Base-by-base conservation (phyloP, 1,140 invertebrate genomes). In the Drosophila pseudoananassae region DNA sequence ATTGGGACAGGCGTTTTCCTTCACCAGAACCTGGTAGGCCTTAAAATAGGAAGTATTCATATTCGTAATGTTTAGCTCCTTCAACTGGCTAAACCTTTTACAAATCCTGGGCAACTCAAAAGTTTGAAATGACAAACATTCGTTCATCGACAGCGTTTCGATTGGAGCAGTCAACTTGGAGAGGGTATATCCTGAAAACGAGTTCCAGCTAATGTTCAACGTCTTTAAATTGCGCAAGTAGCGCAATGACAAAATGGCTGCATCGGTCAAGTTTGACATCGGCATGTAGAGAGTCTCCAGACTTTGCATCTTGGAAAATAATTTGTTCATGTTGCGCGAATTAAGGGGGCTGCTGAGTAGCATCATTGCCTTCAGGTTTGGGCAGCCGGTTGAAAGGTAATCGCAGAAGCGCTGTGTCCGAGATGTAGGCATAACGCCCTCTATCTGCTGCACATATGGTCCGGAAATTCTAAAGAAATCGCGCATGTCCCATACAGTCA, bases 401-500 rank as follows among this genome's bases (percentile, higher is more conserved):
- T 77, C 58, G 9, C 49, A 52, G 2, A 90, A 23, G 1, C 82
- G 78, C 12, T 78, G 46, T 3, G 10, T 6, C 25, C 60, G 49
- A 0, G 29, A 43, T 14, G 38, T 10, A 0, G 70, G 66, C 4
- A 87, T 33, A 0, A 47, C 8, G 15, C 87, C 87, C 1, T 14
- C 7, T 3, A 83, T 6, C 0, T 36, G 3, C 17, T 66, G 33
- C 0, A 90, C 58, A 54, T 76, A 25, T 0, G 6, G 0, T 1
- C 88, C 87, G 0, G 82, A 82, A 3, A 88, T 33, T 0, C 10
- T 8, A 23, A 90, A 84, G 23, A 90, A 90, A 14, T 84, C 73
- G 1, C 64, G 77, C 8, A 81, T 45, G 27, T 90, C 76, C 82
- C 87, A 90, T 3, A 78, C 38, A 0, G 87, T 87, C 65, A 90